These are phyloP conservation scores for Cathartes aura DNA, from an alignment of 2,113 vertebrate genomes.

Conservation along the genomic window DNA sequence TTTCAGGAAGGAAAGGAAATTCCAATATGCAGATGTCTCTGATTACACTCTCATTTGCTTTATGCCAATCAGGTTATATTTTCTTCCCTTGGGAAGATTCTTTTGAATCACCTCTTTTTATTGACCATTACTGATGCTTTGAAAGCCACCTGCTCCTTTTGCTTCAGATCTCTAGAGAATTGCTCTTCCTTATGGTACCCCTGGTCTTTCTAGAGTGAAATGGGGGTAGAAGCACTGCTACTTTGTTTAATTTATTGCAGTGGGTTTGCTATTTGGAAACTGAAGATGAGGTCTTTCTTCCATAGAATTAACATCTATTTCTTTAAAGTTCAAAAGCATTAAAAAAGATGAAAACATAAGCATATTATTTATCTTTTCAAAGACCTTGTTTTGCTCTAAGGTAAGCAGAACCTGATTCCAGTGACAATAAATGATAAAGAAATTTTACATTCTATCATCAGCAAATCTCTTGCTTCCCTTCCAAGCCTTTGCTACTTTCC, in stretches of 20 bases:
- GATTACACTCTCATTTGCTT: background rate
- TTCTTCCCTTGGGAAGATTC: background rate
- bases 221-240: background rate
- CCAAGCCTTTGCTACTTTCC: background rate
- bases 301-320: background rate
- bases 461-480: background rate
- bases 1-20: background rate
- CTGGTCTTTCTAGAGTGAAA: background rate
- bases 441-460: background rate
- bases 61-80: background rate
- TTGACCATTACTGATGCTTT: background rate
- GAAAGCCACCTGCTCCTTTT: background rate
- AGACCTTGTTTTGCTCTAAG: background rate
- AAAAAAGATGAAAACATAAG: background rate
- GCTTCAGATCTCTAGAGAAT: background rate
- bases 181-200: background rate
- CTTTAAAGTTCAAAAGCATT: background rate
- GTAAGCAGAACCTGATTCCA: background rate
- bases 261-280: background rate
- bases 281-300: background rate
- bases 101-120: background rate
- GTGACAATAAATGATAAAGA: background rate
- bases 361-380: background rate
- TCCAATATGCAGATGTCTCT: background rate
- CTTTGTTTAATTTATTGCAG: background rate